These are phyloP conservation scores for Callinectes sapidus DNA, from an alignment of 2,888 invertebrate genomes.

Conservation along the genomic window DNA sequence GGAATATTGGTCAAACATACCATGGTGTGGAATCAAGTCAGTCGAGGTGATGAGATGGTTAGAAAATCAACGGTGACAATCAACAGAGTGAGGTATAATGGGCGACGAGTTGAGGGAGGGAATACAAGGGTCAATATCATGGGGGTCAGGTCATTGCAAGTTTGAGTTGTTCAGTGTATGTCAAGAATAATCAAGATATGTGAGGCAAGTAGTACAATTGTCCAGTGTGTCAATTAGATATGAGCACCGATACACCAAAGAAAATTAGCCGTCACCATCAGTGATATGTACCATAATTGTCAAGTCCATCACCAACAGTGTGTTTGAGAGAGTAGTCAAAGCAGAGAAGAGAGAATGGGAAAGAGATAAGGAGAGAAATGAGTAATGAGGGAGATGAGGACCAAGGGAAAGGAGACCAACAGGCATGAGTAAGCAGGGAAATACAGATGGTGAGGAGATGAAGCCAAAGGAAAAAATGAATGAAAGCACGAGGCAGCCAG, in stretches of 20 bases:
- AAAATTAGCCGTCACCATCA: constrained; percentile 11
- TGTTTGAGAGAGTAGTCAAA: not conserved
- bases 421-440: not conserved
- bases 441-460: not conserved
- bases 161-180: not conserved
- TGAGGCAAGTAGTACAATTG: not conserved
- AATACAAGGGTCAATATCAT: not conserved
- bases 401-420: constrained; percentile 18
- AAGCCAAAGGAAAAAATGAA: constrained; percentile 19
- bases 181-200: not conserved
- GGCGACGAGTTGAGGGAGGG: not conserved
- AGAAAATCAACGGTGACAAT: not conserved
- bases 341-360: not conserved
- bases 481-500: constrained; percentile 40
- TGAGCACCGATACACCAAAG: not conserved
- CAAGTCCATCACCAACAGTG: not conserved
- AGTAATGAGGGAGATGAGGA: not conserved
- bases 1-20: not conserved
- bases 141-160: not conserved
- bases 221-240: not conserved
- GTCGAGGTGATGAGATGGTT: not conserved
- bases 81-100: not conserved
- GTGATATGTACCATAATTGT: not conserved
- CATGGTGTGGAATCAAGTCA: constrained; percentile 16
- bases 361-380: no score